Conservation (phyloP, 1,140 invertebrate genomes). For the Atta colombica region DNA sequence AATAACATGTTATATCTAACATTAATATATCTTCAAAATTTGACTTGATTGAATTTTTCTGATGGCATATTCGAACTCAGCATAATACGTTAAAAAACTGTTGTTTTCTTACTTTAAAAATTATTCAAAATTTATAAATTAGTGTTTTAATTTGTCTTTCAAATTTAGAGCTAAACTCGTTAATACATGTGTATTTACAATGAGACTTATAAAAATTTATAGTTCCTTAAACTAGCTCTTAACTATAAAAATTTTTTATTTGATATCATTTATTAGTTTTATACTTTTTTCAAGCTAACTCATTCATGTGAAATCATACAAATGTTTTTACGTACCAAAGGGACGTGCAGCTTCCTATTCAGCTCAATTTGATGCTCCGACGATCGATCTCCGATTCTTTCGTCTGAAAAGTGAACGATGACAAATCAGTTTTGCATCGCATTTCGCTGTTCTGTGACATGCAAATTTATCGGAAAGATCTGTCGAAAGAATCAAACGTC, state of each 20-base stretch:
- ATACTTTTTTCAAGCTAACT: neutral
- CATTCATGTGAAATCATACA: neutral
- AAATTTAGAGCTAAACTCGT: neutral
- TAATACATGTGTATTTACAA: neutral
- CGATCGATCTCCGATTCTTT: constrained; percentile 6
- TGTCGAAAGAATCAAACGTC: constrained; percentile 9
- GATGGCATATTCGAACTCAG: too few relatives aligned
- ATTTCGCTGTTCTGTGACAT: neutral
- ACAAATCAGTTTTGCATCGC: constrained; percentile 19
- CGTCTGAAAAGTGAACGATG: constrained; percentile 44
- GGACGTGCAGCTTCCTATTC: neutral
- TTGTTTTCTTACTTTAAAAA: too few relatives aligned
- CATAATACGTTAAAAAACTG: too few relatives aligned
- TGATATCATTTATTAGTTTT: neutral
- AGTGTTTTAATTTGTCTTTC: neutral
- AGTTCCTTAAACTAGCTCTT: neutral
- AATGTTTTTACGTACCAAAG: constrained; percentile 35
- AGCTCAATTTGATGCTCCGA: neutral
- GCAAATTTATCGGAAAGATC: neutral
- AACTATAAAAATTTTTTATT: neutral
- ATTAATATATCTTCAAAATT: too few relatives aligned
- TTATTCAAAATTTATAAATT: too few relatives aligned
- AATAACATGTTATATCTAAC: too few relatives aligned
- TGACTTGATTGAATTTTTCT: too few relatives aligned
- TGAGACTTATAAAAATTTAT: neutral